Evolutionary conservation across 2,888 invertebrate genomes (phyloP).

Genomic region (Archaeoteleia sp.): DNA sequence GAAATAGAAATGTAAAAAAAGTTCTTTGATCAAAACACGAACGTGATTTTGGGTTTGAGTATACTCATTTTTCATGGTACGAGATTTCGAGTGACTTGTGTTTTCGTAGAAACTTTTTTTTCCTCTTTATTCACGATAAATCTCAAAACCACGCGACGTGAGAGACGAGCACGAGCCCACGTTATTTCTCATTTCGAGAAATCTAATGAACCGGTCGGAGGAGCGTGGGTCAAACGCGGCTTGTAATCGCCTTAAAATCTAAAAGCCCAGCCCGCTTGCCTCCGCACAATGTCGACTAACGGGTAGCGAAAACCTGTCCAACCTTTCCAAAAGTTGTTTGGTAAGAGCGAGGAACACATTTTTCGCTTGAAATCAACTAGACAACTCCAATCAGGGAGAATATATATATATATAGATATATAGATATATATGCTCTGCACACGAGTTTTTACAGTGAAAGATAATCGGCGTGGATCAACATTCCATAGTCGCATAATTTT

Average conservation of each 20-base stretch:
- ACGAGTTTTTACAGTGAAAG: background rate
- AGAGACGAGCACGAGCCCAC: conserved; percentile 53
- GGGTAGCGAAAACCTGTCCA: conserved; percentile 61
- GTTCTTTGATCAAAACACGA: conserved; percentile 31
- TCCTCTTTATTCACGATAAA: conserved; percentile 33
- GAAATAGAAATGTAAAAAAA: too few species aligned
- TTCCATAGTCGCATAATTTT: conserved; percentile 17
- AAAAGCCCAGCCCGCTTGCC: conserved; percentile 57
- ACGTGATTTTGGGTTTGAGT: conserved; percentile 7
- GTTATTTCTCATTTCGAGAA: conserved; percentile 60
- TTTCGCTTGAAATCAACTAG: conserved; percentile 38
- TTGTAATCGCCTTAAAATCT: conserved; percentile 63
- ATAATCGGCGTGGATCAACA: conserved; percentile 23
- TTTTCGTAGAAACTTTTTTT: conserved; percentile 37
- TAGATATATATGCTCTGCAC: background rate
- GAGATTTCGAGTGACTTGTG: conserved; percentile 43
- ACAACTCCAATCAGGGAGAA: conserved; percentile 17
- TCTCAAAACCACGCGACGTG: conserved; percentile 46
- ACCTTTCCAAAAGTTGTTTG: conserved; percentile 64
- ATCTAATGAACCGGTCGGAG: conserved; percentile 65
- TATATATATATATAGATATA: too few species aligned
- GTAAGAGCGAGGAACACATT: conserved; percentile 47
- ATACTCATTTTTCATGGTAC: conserved; percentile 36
- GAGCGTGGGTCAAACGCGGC: conserved; percentile 58
- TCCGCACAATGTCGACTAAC: conserved; percentile 56